A percentile compares a stretch with the other conserved stretches of the same genome.
Evolutionary conservation across 1,140 invertebrate species (phyloP).

Genomic region (Liolophura sinensis): DNA sequence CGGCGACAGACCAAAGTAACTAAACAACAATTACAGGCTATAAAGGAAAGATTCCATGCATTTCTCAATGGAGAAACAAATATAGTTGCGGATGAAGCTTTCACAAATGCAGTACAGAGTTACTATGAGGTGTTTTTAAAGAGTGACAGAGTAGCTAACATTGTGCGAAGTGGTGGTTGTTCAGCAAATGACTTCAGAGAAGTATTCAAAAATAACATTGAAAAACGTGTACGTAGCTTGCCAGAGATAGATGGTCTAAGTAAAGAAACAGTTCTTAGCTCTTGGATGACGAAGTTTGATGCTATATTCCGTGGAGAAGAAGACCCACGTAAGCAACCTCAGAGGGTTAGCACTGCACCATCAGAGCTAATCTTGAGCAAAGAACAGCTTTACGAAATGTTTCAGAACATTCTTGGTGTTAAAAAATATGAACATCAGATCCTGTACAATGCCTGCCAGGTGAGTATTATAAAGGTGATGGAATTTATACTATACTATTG

Average conservation of each 20-base stretch:
- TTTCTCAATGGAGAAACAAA: slow-evolving; percentile 78
- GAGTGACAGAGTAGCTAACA: slow-evolving; percentile 91
- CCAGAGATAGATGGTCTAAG: slow-evolving; percentile 99
- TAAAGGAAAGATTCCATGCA: slow-evolving; percentile 91
- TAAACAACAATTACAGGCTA: slow-evolving; percentile 93
- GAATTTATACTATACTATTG: no score
- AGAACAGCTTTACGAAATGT: slow-evolving; percentile 93
- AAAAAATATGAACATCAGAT: slow-evolving; percentile 99
- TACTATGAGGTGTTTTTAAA: slow-evolving; percentile 98
- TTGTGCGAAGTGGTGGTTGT: slow-evolving; percentile 96
- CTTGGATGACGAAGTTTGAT: slow-evolving; percentile 99
- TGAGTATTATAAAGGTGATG: slow-evolving; percentile 56
- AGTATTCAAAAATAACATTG: slow-evolving; percentile 95
- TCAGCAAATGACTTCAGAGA: slow-evolving; percentile 98
- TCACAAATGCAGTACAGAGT: slow-evolving; percentile 97
- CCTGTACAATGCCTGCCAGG: slow-evolving; percentile 97
- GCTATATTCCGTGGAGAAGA: slow-evolving; percentile 91
- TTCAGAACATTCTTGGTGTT: slow-evolving; percentile 96
- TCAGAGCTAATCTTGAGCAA: slow-evolving; percentile 60
- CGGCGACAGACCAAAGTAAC: slow-evolving; percentile 77
- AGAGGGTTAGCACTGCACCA: slow-evolving; percentile 53
- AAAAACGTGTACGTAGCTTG: slow-evolving; percentile 93
- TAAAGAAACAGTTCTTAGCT: slow-evolving; percentile 98
- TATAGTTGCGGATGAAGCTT: slow-evolving; percentile 98
- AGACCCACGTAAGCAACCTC: slow-evolving; percentile 56